Conservation (phyloP, 64 coral and sea anemone species). For the Cladopsammia gracilis region DNA sequence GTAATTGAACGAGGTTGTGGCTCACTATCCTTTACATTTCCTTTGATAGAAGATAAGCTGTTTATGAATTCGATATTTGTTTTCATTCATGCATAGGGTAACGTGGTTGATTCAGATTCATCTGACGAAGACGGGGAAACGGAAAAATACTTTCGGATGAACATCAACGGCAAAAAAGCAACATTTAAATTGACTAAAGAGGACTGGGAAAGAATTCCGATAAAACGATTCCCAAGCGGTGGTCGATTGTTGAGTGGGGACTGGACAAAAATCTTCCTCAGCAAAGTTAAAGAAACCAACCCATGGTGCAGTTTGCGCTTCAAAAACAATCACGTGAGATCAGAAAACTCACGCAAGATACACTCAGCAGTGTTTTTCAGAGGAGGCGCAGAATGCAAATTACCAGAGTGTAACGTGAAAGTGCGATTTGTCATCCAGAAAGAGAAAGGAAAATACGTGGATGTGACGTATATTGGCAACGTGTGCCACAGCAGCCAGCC, state of each 20-base stretch:
- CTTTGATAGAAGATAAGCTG: too few relatives aligned
- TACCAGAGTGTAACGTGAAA: conserved; percentile 48
- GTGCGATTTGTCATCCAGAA: conserved; percentile 49
- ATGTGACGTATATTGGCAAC: conserved; percentile 25
- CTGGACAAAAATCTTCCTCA: conserved; percentile 42
- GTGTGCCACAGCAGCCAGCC: conserved; percentile 44
- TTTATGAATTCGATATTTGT: too few relatives aligned
- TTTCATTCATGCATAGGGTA: not conserved
- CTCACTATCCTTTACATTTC: too few relatives aligned
- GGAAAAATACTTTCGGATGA: conserved; percentile 33
- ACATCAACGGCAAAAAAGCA: conserved; percentile 36
- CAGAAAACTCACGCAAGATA: conserved; percentile 49
- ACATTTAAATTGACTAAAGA: conserved; percentile 39
- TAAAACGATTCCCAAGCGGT: conserved; percentile 42
- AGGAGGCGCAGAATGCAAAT: conserved; percentile 51
- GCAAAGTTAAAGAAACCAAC: conserved; percentile 52
- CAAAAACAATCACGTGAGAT: conserved; percentile 59
- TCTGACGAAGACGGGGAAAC: conserved; percentile 24
- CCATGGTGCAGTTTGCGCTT: conserved; percentile 59
- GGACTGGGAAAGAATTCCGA: conserved; percentile 44
- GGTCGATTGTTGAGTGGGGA: conserved; percentile 39
- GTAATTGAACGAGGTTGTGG: too few relatives aligned
- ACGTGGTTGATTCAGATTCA: conserved; percentile 24
- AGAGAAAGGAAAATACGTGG: conserved; percentile 41
- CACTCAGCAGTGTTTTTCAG: conserved; percentile 54